Conservation (phyloP, 2,797 vertebrate species). For the Caiman crocodilus region DNA sequence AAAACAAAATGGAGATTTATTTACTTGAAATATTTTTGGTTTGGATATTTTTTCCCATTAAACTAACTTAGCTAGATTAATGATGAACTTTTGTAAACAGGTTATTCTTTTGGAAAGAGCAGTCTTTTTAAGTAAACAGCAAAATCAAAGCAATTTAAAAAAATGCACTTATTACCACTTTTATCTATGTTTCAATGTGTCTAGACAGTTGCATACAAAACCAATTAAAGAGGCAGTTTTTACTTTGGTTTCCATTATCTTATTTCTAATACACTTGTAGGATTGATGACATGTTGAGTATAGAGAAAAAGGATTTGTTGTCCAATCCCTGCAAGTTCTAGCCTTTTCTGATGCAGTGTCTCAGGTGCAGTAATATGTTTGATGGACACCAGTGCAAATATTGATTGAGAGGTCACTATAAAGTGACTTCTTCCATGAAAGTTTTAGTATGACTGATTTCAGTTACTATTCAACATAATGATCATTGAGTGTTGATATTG, state of each 20-base stretch:
- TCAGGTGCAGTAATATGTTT: not conserved
- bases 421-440: not conserved
- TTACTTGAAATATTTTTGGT: not conserved
- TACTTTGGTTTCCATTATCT: rapidly evolving
- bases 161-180: rapidly evolving
- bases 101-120: not conserved
- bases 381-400: not conserved
- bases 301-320: rapidly evolving
- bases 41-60: not conserved
- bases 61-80: not conserved
- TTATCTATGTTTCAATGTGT: not conserved
- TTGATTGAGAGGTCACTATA: not conserved
- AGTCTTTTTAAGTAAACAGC: not conserved
- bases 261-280: rapidly evolving
- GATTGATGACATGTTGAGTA: not conserved
- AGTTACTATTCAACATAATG: not conserved
- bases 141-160: not conserved
- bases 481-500: not conserved
- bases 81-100: not conserved
- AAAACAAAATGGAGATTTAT: not conserved
- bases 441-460: not conserved
- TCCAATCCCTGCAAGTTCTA: rapidly evolving
- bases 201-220: not conserved
- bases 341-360: rapidly evolving
- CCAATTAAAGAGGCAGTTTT: not conserved